Evolutionary conservation across 2,888 invertebrate species (phyloP), one percentile per base, ranked within the genome.

Genomic region (Panopea generosa): DNA sequence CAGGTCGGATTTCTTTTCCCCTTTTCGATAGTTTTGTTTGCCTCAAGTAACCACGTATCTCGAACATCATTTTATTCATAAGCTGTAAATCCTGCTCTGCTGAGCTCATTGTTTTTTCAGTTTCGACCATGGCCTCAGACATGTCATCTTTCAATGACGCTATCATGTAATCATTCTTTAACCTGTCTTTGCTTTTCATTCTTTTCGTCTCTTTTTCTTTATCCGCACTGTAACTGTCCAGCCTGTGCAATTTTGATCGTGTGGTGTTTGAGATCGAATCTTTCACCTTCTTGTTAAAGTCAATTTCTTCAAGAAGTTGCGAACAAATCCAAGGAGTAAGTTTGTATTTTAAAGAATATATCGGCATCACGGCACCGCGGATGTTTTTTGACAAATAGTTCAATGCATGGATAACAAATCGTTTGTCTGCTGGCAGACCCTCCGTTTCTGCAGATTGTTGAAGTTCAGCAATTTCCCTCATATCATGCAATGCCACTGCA

Each of bases 21-120:
- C 38, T 47, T 22, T 22, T 24, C 27, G 47, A 40, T 16, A 55
- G 33, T 2, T 55, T 47, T n/a, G 72, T 66, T 18, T 65, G 60
- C 14, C 53, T 45, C 6, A 72, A 38, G 27, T 66, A 72, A 1
- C 66, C 72, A 7, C 57, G 47, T 2, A 72, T 61, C 26, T 72
- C 72, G 38, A 66, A 66, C 3, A 60, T 55, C 72, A 72, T 72
- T 43, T 66, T 72, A 20, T 38, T 61, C 60, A 66, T 61, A 2
- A 66, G n/a, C 3, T 24, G 18, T 7, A 60, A 61, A 22, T 53
- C 47, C 6, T 55, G 22, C 33, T 33, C 18, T 14, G 65, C 60
- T 26, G 33, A 26, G 9, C 14, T 38, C 60, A 65, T 53, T 6
- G 53, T 24, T n/a, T 55, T 45, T 38, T 72, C 72, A 2, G 47